A percentile compares a stretch with the other conserved stretches of the same genome.
These are phyloP conservation scores for Xestia ashworthii DNA, from an alignment of 2,888 invertebrate species.

Conservation along the genomic window DNA sequence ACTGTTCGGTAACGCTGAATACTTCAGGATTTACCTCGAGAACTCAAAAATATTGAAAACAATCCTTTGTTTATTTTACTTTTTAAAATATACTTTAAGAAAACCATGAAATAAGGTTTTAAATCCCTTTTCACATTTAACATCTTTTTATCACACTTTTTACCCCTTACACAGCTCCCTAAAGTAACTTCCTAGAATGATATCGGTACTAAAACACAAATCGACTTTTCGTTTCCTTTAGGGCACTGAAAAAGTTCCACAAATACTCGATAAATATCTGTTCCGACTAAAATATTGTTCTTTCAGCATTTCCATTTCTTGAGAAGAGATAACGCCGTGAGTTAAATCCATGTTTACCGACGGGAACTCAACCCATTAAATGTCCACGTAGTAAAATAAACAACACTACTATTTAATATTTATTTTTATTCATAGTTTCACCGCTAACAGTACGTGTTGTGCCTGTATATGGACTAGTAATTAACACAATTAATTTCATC, in stretches of 20 bases:
- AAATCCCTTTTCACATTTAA: neutral
- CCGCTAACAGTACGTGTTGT: constrained; percentile 37
- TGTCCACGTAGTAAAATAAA: constrained; percentile 47
- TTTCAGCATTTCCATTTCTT: constrained; percentile 59
- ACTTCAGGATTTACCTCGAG: constrained; percentile 16
- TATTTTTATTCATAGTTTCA: constrained; percentile 51
- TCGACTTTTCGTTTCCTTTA: constrained; percentile 49
- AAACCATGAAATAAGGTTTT: too few species aligned
- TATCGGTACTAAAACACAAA: constrained; percentile 52
- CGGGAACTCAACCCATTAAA: constrained; percentile 57
- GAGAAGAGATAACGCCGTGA: constrained; percentile 61
- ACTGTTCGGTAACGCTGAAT: constrained; percentile 16
- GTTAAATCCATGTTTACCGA: constrained; percentile 68
- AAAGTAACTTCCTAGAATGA: constrained; percentile 36
- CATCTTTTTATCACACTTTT: neutral
- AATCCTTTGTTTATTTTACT: neutral
- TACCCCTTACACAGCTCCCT: neutral
- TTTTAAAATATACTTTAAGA: neutral
- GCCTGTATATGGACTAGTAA: constrained; percentile 44
- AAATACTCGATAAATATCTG: constrained; percentile 60
- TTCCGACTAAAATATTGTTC: constrained; percentile 59
- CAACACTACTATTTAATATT: constrained; percentile 46
- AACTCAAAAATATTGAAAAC: constrained; percentile 29
- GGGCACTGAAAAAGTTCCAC: constrained; percentile 52
- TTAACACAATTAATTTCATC: constrained; percentile 59